A percentile compares a stretch with the other conserved stretches of the same genome.
phyloP scores from a whole-genome alignment of 2,888 invertebrate genomes.

The Steinernema scapterisci region DNA sequence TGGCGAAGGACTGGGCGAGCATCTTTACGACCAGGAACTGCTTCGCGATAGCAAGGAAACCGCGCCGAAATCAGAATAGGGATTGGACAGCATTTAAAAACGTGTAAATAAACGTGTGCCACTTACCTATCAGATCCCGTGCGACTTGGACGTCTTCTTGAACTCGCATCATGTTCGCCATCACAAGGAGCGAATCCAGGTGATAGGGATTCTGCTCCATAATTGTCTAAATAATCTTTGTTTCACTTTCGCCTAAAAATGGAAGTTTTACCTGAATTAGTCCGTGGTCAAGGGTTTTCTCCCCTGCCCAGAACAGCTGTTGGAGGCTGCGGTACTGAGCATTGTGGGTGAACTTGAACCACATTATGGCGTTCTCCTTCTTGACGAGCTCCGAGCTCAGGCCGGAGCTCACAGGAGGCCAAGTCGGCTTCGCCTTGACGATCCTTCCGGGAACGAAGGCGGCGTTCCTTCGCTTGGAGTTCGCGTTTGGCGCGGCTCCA shows the following conservation, averaged over 20 bases:
- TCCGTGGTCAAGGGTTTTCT: constrained; percentile 4
- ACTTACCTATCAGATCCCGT: constrained; percentile 53
- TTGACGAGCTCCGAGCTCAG: not conserved
- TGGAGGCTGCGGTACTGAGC: constrained; percentile 33
- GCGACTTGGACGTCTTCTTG: constrained; percentile 55
- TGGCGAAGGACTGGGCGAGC: constrained; percentile 45
- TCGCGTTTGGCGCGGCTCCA: not conserved
- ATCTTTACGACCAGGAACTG: constrained; percentile 44
- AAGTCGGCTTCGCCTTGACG: constrained; percentile 47
- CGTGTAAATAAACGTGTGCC: not conserved
- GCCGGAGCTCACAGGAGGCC: constrained; percentile 45
- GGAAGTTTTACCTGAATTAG: constrained; percentile 9
- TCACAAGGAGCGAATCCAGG: constrained; percentile 55
- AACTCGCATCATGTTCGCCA: constrained; percentile 51
- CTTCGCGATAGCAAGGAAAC: constrained; percentile 34
- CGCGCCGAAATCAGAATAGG: not conserved
- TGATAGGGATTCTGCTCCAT: constrained; percentile 50
- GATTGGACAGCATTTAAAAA: not conserved
- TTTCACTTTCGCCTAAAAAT: not conserved
- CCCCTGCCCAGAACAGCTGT: constrained; percentile 33
- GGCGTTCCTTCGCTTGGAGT: constrained; percentile 10
- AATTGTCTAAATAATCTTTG: constrained; percentile 34
- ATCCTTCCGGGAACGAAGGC: constrained; percentile 45
- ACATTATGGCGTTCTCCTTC: constrained; percentile 31
- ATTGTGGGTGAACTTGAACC: constrained; percentile 45